Conservation (phyloP, 2,797 vertebrate genomes). For the Epinephelus coioides region DNA sequence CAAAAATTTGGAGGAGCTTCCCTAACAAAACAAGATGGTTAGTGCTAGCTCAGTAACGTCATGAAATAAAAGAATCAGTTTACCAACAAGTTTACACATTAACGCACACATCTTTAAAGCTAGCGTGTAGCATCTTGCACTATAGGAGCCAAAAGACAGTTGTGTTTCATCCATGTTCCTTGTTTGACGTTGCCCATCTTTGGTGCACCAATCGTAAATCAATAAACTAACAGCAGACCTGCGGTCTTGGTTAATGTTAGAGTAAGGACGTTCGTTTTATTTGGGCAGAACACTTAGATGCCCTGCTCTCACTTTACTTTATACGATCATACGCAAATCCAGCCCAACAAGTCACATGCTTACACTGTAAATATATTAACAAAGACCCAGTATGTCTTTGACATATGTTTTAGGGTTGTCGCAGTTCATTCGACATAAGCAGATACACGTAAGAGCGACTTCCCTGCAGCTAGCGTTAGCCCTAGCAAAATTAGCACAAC, state of each 20-base stretch:
- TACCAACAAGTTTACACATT: neutral
- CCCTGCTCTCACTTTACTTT: too few relatives aligned
- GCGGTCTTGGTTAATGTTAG: too few relatives aligned
- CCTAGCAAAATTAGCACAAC: slow-evolving; percentile 19
- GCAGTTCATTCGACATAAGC: neutral
- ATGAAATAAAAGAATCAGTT: neutral
- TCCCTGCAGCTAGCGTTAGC: slow-evolving; percentile 24
- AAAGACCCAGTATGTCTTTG: neutral
- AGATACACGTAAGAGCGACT: neutral
- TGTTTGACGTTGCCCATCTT: too few relatives aligned
- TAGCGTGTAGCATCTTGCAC: too few relatives aligned
- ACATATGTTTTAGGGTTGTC: accelerated
- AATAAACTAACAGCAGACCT: too few relatives aligned
- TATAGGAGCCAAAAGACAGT: too few relatives aligned
- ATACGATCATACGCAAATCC: accelerated
- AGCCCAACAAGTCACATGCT: too few relatives aligned
- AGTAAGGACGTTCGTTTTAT: too few relatives aligned
- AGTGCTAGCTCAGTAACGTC: neutral
- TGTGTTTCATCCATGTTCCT: too few relatives aligned
- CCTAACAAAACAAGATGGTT: neutral
- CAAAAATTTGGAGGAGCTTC: neutral
- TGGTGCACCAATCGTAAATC: too few relatives aligned
- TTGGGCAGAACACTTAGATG: too few relatives aligned
- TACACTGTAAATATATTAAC: accelerated
- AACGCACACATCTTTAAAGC: neutral